Evolutionary conservation across 2,797 vertebrate genomes (phyloP).

Genomic region (Pangasius djambal): DNA sequence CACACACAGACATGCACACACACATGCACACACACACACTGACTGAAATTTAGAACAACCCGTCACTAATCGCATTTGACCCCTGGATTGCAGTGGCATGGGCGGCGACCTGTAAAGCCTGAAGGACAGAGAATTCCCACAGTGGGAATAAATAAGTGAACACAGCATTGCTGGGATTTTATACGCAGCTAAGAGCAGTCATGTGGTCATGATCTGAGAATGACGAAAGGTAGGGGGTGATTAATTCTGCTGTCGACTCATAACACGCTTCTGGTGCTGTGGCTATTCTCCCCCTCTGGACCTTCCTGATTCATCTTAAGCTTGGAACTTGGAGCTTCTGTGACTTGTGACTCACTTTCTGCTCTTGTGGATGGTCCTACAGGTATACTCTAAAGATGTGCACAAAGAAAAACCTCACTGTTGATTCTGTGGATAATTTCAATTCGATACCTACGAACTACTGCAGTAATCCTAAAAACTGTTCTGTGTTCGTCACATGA

Average conservation of each 20-base stretch:
- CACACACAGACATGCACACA: slow-evolving; percentile 11
- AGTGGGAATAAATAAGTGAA: background rate
- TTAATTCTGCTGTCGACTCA: background rate
- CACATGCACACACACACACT: background rate
- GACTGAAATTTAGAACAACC: background rate
- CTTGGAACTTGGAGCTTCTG: background rate
- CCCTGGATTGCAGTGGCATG: background rate
- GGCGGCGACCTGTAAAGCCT: slow-evolving; percentile 8
- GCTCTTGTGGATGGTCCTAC: background rate
- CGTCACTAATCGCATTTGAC: slow-evolving; percentile 29
- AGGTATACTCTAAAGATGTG: background rate
- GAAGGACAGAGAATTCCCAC: slow-evolving; percentile 2
- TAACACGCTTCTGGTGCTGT: background rate
- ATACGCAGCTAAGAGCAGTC: background rate
- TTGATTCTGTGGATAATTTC: background rate
- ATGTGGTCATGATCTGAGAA: background rate
- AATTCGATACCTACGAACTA: background rate
- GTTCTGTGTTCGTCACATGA: background rate
- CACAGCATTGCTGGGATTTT: background rate
- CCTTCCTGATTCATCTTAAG: background rate
- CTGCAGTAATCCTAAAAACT: background rate
- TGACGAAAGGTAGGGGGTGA: background rate
- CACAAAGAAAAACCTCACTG: background rate
- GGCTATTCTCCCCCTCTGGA: background rate
- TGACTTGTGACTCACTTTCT: background rate